Base-by-base conservation (phyloP, 30 jellyfish, hydroid and myxozoan species). In the Hydra vulgaris region DNA sequence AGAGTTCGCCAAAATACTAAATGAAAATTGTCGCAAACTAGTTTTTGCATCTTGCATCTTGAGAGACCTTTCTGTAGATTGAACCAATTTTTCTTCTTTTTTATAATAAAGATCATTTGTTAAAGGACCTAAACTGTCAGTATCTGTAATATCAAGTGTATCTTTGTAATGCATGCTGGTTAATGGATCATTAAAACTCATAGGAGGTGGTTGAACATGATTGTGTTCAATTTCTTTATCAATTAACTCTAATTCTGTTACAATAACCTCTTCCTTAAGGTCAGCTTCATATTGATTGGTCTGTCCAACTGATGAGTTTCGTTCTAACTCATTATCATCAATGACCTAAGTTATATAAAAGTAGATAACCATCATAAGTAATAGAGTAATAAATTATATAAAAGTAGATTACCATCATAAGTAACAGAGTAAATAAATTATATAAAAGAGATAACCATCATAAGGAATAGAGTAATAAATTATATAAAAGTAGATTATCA, bases 101-200 rank as follows among this genome's bases (percentile, higher is more conserved):
- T 26, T 25, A 76, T 85, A 81, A 69, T 79, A 87, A 53, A 81
- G 68, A 27, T 85, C 94, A 7, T 88, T 85, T 20, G 95, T 87
- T 23, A 85, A 82, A 5, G 98, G 92, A 22, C 87, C 88, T 76
- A 91, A 81, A 0, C 95, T 88, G 74, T 89, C 96, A 67, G 81
- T 91, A 26, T 79, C 85, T 21, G 78, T 73, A 23, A 69, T 75
- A 21, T 82, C 96, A 16, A 91, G 88, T 18, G 79, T 84, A 21
- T 91, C 98, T 56, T 84, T 82, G 82, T 91, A 91, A 73, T 82
- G 98, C 96, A 86, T 91, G 76, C 95, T 91, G 5, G 95, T 90
- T 8, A 91, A 78, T 12, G 98, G 98, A 77, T 91, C 98, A 40
- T 91, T 94, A 71, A 91, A 91, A 23, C 89, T 24, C 55, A 86